Conservation (phyloP, 2,888 invertebrate genomes). For the Anodontia alba region DNA sequence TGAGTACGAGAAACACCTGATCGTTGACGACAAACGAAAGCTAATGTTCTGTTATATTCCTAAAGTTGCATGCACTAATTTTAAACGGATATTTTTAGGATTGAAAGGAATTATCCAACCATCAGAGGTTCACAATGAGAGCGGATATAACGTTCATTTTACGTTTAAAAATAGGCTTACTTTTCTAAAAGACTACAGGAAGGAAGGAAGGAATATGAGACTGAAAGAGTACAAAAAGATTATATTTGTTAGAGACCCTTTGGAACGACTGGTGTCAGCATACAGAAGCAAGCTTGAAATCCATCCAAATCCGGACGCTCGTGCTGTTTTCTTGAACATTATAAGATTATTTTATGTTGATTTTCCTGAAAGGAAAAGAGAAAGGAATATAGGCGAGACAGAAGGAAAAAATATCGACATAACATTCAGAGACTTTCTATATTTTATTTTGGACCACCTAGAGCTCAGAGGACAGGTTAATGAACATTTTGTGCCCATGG, state of each 20-base stretch:
- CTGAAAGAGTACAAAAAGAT: slow-evolving; percentile 93
- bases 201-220: slow-evolving; percentile 88
- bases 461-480: slow-evolving; percentile 86
- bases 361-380: slow-evolving; percentile 74
- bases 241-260: slow-evolving; percentile 94
- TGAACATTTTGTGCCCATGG: slow-evolving; percentile 95
- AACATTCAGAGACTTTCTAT: slow-evolving; percentile 93
- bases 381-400: slow-evolving; percentile 58
- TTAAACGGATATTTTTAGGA: slow-evolving; percentile 95
- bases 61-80: slow-evolving; percentile 96
- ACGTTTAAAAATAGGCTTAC: slow-evolving; percentile 62
- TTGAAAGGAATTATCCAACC: slow-evolving; percentile 87
- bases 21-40: slow-evolving; percentile 92
- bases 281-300: slow-evolving; percentile 92
- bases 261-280: slow-evolving; percentile 95
- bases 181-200: slow-evolving; percentile 57
- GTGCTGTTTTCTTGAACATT: slow-evolving; percentile 12
- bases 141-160: slow-evolving; percentile 70
- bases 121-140: slow-evolving; percentile 59
- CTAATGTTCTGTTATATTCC: slow-evolving; percentile 97
- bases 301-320: slow-evolving; percentile 35
- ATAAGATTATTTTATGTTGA: slow-evolving; percentile 21
- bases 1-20: slow-evolving; percentile 46
- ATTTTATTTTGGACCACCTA: slow-evolving; percentile 88
- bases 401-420: slow-evolving; percentile 81